Evolutionary conservation across 2,888 invertebrate species (phyloP).

Genomic region (Melolontha melolontha): DNA sequence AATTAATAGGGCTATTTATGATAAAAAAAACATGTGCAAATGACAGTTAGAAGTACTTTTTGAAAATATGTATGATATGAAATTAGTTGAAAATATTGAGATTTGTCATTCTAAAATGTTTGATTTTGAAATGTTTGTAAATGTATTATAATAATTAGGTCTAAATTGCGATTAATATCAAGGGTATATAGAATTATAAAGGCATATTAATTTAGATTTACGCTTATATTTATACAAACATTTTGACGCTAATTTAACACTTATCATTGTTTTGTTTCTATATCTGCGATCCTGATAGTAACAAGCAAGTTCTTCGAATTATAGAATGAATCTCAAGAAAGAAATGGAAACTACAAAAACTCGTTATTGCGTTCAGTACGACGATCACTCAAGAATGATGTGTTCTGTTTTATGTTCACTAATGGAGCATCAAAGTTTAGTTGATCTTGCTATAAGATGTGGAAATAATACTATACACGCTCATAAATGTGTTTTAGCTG

Average conservation of each 20-base stretch:
- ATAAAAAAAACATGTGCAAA: too few species aligned
- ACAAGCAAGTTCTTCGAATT: not conserved
- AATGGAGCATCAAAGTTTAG: conserved; percentile 78
- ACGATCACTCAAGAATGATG: conserved; percentile 77
- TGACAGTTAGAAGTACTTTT: too few species aligned
- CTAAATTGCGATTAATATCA: too few species aligned
- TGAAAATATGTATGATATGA: too few species aligned
- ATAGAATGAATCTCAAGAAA: conserved; percentile 49
- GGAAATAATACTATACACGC: conserved; percentile 80
- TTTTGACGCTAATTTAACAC: too few species aligned
- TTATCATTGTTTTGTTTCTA: conserved; percentile 26
- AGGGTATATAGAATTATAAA: too few species aligned
- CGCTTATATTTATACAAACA: too few species aligned
- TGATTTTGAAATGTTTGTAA: too few species aligned
- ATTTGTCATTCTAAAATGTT: too few species aligned
- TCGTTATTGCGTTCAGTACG: conserved; percentile 69
- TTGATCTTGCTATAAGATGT: conserved; percentile 81
- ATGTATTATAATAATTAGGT: too few species aligned
- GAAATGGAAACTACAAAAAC: conserved; percentile 48
- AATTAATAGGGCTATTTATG: not conserved
- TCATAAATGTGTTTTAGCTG: conserved; percentile 79
- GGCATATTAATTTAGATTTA: too few species aligned
- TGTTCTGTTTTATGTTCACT: conserved; percentile 77
- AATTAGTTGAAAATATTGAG: too few species aligned
- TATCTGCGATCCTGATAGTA: not conserved